Conservation (phyloP, 2,797 vertebrate species). For the Lepilemur septentrionalis region DNA sequence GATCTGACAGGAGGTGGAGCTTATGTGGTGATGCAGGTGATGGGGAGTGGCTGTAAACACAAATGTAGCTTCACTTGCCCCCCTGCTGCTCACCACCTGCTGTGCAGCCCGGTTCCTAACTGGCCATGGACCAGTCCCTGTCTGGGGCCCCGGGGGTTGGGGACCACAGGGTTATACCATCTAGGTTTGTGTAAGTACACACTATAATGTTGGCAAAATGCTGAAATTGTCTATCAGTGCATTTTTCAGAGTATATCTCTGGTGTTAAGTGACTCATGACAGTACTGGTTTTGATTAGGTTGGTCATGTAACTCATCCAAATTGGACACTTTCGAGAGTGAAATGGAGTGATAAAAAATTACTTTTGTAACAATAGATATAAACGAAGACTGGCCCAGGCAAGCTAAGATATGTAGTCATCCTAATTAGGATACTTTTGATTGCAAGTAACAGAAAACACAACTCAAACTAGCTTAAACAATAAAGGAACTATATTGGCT, state of each 20-base stretch:
- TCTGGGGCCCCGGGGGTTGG: no score
- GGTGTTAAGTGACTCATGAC: background rate
- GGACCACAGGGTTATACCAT: background rate
- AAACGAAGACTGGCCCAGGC: background rate
- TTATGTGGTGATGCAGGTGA: no score
- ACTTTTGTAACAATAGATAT: conserved; percentile 6
- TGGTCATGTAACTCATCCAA: conserved; percentile 6
- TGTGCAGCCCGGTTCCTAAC: no score
- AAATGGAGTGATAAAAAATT: conserved; percentile 16
- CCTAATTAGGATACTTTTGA: conserved; percentile 9
- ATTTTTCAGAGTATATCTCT: background rate
- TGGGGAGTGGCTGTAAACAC: no score
- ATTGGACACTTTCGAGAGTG: background rate
- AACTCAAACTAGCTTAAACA: background rate
- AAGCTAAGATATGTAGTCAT: conserved; percentile 1
- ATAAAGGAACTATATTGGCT: conserved; percentile 7
- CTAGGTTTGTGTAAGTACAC: background rate
- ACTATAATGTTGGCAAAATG: background rate
- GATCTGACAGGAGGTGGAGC: no score
- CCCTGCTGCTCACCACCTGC: no score
- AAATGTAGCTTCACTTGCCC: no score
- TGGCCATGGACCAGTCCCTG: no score
- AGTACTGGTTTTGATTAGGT: background rate
- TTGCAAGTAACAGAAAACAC: conserved; percentile 52
- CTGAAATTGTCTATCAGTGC: background rate